Conservation (phyloP, 2,113 vertebrate genomes). For the Rhea pennata region DNA sequence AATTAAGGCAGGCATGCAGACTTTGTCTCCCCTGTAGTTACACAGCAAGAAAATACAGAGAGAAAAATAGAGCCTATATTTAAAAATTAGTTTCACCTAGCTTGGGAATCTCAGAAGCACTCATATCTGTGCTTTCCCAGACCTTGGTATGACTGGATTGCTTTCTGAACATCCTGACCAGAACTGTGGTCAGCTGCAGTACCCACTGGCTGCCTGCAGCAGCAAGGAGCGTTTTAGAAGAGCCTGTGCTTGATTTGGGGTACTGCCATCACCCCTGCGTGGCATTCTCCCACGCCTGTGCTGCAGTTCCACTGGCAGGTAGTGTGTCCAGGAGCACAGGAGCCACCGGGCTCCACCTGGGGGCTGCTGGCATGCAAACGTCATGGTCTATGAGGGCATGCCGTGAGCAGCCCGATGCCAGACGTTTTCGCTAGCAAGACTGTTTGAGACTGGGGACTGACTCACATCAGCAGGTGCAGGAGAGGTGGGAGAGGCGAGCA, state of each 20-base stretch:
- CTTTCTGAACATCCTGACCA: neutral
- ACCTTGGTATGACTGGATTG: neutral
- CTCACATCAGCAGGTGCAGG: neutral
- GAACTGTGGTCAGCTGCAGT: neutral
- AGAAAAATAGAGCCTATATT: neutral
- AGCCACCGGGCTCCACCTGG: neutral
- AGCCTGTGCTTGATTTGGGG: neutral
- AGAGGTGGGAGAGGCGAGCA: constrained; percentile 1
- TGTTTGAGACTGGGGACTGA: neutral
- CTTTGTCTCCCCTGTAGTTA: neutral
- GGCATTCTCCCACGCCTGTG: neutral
- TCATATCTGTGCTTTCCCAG: neutral
- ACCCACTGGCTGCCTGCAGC: neutral
- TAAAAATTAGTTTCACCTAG: neutral
- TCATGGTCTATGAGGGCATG: neutral
- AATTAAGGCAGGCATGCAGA: neutral
- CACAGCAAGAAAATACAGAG: neutral
- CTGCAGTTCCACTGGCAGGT: neutral
- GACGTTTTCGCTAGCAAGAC: neutral
- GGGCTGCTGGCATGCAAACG: neutral
- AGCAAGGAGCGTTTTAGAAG: neutral
- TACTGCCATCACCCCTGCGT: neutral
- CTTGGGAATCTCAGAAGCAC: neutral
- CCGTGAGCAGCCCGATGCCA: neutral
- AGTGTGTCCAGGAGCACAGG: neutral